A percentile compares a stretch with the other conserved stretches of the same genome.
phyloP scores from a whole-genome alignment of 1,140 invertebrate genomes.

The Nephotettix cincticeps region DNA sequence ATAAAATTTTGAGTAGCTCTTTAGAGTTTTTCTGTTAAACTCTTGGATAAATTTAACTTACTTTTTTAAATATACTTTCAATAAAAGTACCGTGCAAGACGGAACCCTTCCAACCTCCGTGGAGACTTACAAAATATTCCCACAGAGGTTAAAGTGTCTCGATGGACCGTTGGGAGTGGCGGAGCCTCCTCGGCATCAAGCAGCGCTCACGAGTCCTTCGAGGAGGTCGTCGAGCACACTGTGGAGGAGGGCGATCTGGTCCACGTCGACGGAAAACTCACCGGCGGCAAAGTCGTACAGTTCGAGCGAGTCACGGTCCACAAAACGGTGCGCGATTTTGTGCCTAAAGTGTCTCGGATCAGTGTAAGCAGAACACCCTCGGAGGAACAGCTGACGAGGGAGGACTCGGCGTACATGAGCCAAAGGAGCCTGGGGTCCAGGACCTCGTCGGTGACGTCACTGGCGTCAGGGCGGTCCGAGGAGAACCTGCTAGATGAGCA shows the following conservation, averaged over 20 bases:
- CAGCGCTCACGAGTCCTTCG: conserved; percentile 48
- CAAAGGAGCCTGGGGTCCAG: conserved; percentile 48
- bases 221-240: conserved; percentile 57
- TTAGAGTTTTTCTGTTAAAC: too few relatives aligned
- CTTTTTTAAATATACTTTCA: too few relatives aligned
- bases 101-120: not conserved
- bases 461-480: conserved; percentile 58
- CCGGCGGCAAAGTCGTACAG: conserved; percentile 61
- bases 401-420: conserved; percentile 56
- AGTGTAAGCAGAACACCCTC: conserved; percentile 53
- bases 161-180: conserved; percentile 38
- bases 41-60: too few relatives aligned
- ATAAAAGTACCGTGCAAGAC: not conserved
- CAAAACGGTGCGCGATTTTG: conserved; percentile 54
- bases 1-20: too few relatives aligned
- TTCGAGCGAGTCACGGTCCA: conserved; percentile 64
- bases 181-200: conserved; percentile 32
- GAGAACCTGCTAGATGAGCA: conserved; percentile 50
- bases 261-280: conserved; percentile 30
- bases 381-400: conserved; percentile 48
- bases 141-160: not conserved
- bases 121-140: conserved; percentile 34
- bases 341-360: conserved; percentile 4
- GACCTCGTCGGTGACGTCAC: conserved; percentile 52
- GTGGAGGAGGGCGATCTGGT: conserved; percentile 63